phyloP scores from a whole-genome alignment of 2,888 invertebrate species.

The Drosophila barbarae region DNA sequence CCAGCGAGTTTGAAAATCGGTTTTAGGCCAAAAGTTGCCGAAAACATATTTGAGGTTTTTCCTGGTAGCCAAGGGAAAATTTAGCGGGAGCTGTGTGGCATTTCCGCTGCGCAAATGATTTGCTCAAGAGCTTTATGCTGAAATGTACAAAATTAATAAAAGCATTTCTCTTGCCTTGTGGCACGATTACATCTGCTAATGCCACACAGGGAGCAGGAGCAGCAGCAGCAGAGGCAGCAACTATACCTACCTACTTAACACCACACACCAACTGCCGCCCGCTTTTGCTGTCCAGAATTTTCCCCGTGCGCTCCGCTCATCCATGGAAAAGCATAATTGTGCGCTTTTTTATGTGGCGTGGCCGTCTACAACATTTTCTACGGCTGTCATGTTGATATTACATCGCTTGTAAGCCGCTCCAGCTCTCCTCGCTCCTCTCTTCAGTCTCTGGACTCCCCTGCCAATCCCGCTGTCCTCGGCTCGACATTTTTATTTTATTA shows the following conservation, averaged over 20 bases:
- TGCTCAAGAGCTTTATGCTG: conserved; percentile 36
- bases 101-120: conserved; percentile 26
- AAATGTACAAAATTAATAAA: conserved; percentile 66
- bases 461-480: conserved; percentile 20
- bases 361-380: conserved; percentile 62
- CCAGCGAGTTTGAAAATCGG: conserved; percentile 1
- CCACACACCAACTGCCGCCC: conserved; percentile 8
- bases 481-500: conserved; percentile 68
- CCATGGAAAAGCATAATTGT: conserved; percentile 56
- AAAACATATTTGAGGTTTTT: conserved; percentile 30
- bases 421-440: not conserved
- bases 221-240: conserved; percentile 9
- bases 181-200: conserved; percentile 59
- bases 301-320: conserved; percentile 9
- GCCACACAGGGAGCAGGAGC: conserved; percentile 20
- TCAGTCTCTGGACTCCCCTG: conserved; percentile 2
- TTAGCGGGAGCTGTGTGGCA: not conserved
- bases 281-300: conserved; percentile 9
- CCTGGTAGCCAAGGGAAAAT: not conserved
- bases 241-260: conserved; percentile 49
- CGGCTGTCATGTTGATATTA: conserved; percentile 70
- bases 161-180: conserved; percentile 47
- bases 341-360: conserved; percentile 66
- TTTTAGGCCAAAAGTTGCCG: conserved; percentile 8
- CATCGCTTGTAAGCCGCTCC: conserved; percentile 63